Evolutionary conservation across 2,888 invertebrate genomes (phyloP), one percentile per base, ranked within the genome.

Genomic region (Frankliniella intonsa): DNA sequence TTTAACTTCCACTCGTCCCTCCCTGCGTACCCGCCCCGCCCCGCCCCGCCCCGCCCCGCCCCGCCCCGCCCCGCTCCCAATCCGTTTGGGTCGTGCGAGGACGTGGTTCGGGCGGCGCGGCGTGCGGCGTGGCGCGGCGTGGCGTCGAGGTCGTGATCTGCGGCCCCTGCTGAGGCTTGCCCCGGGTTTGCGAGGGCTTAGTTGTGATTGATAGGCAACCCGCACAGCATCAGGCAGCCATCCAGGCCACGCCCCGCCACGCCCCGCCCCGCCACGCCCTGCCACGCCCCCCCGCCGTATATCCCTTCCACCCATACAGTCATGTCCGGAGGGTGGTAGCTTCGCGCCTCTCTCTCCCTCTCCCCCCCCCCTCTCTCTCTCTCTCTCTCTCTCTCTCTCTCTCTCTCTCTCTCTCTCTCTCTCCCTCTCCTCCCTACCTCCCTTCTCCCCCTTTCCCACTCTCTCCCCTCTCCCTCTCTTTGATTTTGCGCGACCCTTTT

Each of bases 301-400:
- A 38, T 38, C 5, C 38, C 38, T 38, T 38, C 38, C 38, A 38
- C 38, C 38, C 38, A 5, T 38, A 5, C 38, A 38, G 38, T 38
- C 38, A 38, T 38, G 38, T 38, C 38, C 38, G 38, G 38, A 38
- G 38, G 38, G 38, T 38, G 38, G 38, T 38, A 38, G 38, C 38
- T 38, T 38, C 38, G 5, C 38, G 38, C 22, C 80, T 80, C 80
- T 80, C 49, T 80, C 80, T 8, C 49, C 7, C 49, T 49, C 81
- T 81, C 81, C 50, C 81, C 14, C 81, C 50, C 50, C 81, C 50
- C 51, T 14, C 81, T 14, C 81, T 81, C 81, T 62, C 27, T 81
- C 81, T 8, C 65, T n/a, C 65, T 8, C n/a, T n/a, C 65, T 65
- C n/a, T 65, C 19, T 8, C 69, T 22, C 10, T 22, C 22, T n/a